Conservation (phyloP, 2,797 vertebrate genomes). For the Callimico goeldii region DNA sequence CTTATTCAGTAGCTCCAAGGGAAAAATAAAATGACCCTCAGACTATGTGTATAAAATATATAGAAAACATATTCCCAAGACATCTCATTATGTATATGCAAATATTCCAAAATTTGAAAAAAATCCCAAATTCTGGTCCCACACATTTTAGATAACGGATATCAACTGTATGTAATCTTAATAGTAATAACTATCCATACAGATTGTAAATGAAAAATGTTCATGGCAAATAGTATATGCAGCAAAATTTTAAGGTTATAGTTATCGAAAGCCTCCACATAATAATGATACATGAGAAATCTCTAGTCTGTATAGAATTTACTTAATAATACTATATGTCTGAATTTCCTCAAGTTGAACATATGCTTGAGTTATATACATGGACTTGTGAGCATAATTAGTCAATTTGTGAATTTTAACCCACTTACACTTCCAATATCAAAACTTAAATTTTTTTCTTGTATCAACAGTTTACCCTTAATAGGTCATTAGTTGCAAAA, state of each 20-base stretch:
- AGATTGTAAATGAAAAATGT: background rate
- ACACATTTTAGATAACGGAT: background rate
- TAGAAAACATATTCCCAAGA: background rate
- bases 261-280: background rate
- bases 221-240: background rate
- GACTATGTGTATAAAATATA: background rate
- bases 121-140: background rate
- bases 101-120: background rate
- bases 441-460: conserved; percentile 16
- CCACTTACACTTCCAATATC: background rate
- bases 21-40: background rate
- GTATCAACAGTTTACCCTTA: background rate
- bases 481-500: background rate
- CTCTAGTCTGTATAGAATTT: conserved; percentile 6
- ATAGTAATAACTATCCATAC: background rate
- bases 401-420: background rate
- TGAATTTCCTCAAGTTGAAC: background rate
- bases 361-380: background rate
- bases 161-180: background rate
- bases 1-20: background rate
- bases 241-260: conserved; percentile 7
- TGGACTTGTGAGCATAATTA: background rate
- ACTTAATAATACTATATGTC: background rate
- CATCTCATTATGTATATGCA: background rate
- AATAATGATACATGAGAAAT: background rate